Evolutionary conservation across 1,140 invertebrate genomes (phyloP).

Genomic region (Vollenhovia emeryi): DNA sequence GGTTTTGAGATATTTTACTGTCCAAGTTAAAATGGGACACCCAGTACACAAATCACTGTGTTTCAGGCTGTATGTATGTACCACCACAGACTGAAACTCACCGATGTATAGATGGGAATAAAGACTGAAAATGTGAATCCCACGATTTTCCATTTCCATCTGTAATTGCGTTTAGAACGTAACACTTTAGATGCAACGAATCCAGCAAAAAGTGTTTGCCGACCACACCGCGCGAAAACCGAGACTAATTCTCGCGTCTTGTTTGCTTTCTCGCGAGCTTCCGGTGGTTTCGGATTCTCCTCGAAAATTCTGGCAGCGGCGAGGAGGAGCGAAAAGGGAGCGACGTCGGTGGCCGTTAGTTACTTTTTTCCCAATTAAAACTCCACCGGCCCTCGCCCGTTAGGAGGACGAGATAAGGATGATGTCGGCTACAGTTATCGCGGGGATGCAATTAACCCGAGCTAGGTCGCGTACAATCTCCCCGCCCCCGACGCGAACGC

Average conservation of each 20-base stretch:
- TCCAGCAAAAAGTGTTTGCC: not conserved
- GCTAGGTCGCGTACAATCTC: not conserved
- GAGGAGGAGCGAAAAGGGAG: not conserved
- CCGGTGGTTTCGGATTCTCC: not conserved
- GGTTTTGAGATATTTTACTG: too few relatives aligned
- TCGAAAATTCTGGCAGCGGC: not conserved
- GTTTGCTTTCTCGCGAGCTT: not conserved
- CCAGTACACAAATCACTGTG: too few relatives aligned
- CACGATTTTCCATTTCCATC: too few relatives aligned
- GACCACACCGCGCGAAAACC: not conserved
- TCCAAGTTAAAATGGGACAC: too few relatives aligned
- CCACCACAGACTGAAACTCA: too few relatives aligned
- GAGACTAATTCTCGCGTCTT: constrained; percentile 1
- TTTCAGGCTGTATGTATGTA: too few relatives aligned
- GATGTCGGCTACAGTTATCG: constrained; percentile 15
- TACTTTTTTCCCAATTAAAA: constrained; percentile 42
- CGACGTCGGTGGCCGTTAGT: not conserved
- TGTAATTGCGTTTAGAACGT: not conserved
- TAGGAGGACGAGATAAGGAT: constrained; percentile 24
- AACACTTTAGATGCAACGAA: not conserved
- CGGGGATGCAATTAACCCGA: constrained; percentile 23
- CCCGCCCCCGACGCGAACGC: not conserved
- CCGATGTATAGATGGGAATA: too few relatives aligned
- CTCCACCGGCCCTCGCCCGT: not conserved
- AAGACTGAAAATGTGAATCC: too few relatives aligned